Base-by-base conservation (phyloP, 2,113 vertebrate genomes). In the Salvelinus alpinus region DNA sequence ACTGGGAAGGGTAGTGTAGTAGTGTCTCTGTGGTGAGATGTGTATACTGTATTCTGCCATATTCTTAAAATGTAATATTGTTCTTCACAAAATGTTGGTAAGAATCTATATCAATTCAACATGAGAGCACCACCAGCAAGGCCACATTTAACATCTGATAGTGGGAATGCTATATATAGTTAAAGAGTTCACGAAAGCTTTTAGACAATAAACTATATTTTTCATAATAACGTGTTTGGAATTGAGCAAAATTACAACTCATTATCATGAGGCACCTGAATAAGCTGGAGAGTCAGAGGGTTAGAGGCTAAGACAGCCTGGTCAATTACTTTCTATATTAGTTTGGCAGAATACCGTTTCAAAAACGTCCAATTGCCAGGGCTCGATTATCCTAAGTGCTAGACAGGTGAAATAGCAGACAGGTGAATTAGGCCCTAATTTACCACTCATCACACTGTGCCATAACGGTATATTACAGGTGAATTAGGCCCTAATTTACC, bases 401-500 rank as follows among this genome's bases (percentile, higher is more conserved):
- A 80, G 84, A 85, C 76, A 93, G 8, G 38, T 44, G 38, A 44
- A 44, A 44, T 11, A 44, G 38, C 38, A 44, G 38, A 44, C 38
- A 44, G 90, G 90, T 94, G 91, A 90, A 90, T 91, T 89, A 90
- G 79, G 60, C 86, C 25, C 91, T 93, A 94, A 94, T 95, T 95
- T 92, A 94, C 94, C 94, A 92, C 94, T 94, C 89, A 93, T 94
- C 92, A 93, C 92, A 91, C 92, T 91, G 88, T 93, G 85, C 92
- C 93, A 94, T 94, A 94, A 94, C 94, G 25, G 24, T 24, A 24
- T 24, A 24, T 24, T 24, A 44, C 38, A 44, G 90, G 90, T 94
- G 91, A 90, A 90, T 91, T 89, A 90, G 79, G 60, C 86, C 24
- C 91, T 93, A 94, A 94, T 95, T 95, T 92, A 94, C 94, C 94